phyloP scores from a whole-genome alignment of 2,113 vertebrate species.

The Aramus guarauna region DNA sequence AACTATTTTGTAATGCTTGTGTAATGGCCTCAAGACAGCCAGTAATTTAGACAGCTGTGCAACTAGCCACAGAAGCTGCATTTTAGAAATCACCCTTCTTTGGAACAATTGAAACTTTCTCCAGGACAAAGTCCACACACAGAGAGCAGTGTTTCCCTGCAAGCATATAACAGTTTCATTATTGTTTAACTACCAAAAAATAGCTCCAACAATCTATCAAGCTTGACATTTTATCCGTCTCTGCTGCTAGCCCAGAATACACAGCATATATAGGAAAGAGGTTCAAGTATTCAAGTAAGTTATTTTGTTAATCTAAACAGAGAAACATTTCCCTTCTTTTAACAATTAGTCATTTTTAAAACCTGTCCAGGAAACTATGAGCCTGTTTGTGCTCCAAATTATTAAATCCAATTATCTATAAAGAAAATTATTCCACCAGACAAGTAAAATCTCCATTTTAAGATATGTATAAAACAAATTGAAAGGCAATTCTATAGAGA shows the following conservation, averaged over 20 bases:
- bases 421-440: not conserved
- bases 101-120: conserved; percentile 66
- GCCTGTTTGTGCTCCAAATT: not conserved
- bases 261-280: not conserved
- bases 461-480: not conserved
- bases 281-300: not conserved
- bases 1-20: conserved; percentile 43
- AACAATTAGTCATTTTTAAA: not conserved
- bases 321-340: not conserved
- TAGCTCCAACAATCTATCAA: conserved; percentile 63
- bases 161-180: conserved; percentile 61
- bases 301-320: conserved; percentile 5
- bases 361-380: not conserved
- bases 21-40: conserved; percentile 20
- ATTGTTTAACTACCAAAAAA: conserved; percentile 68
- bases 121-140: conserved; percentile 51
- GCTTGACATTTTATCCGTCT: conserved; percentile 35
- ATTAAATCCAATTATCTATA: not conserved
- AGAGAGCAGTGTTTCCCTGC: conserved; percentile 62
- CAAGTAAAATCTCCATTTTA: conserved; percentile 7
- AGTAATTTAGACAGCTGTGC: conserved; percentile 56
- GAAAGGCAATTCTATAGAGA: not conserved
- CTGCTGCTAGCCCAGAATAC: conserved; percentile 12
- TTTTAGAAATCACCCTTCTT: conserved; percentile 20
- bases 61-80: conserved; percentile 47